Base-by-base conservation (phyloP, 2,888 invertebrate species). In the Drosophila eohydei region DNA sequence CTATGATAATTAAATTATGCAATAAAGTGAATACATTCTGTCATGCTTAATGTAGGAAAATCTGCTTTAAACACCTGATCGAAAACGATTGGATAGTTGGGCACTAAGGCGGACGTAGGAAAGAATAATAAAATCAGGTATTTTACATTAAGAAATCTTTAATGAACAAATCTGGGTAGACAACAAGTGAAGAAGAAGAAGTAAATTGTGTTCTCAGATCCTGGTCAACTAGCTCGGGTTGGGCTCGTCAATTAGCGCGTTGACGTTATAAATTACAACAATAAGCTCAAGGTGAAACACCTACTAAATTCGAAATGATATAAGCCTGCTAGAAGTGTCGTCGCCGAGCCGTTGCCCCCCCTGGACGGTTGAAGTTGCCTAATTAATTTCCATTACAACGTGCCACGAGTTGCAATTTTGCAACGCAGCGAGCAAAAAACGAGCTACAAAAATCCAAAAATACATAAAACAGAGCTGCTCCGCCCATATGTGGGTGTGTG, bases 371-470 rank as follows among this genome's bases (percentile, higher is more conserved):
- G 74, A 74, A 87, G 82, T 83, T 81, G 80, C 70, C 90, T 89
- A 91, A 91, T 91, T 90, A 90, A 90, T 90, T 91, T 88, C 81
- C 86, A 82, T 83, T 88, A 83, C 87, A 91, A 90, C 84, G 88
- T 89, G 91, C 87, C 70, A 64, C 69, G 83, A 81, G 81, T 85
- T 81, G 83, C 81, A 78, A 85, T 89, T 88, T 81, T 79, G 73
- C 78, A 77, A 78, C 55, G 68, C 62, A 60, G 21, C 36, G 26
- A 14, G 26, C 52, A 61, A 58, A 66, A 51, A 59, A 30, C n/a
- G 30, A 43, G 61, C 60, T 59, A 55, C 67, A 36, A 63, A 63
- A 54, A 41, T 62, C 48, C 44, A 71, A 57, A 74, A 58, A 56
- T 52, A 69, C n/a, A 73, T 56, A 26, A 50, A 57, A 30, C 58